phyloP scores from a whole-genome alignment of 2,113 vertebrate genomes.

The Tachuris rubrigastra region DNA sequence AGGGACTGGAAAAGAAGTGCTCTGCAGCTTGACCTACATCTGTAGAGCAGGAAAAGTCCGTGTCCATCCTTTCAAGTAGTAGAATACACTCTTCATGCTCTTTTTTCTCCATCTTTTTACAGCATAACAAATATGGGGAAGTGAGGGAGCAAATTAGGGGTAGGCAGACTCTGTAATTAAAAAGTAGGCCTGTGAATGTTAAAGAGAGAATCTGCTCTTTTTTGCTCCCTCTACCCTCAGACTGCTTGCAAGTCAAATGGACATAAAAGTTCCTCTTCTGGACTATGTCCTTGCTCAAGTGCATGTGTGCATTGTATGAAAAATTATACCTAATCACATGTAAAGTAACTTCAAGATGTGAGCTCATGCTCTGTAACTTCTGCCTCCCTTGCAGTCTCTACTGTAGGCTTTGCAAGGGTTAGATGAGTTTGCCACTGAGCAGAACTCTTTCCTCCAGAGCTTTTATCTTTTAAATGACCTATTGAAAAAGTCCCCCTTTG shows the following conservation, averaged over 20 bases:
- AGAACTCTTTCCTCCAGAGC: neutral
- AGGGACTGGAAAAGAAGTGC: neutral
- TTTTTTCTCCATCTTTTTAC: neutral
- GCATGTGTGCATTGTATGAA: neutral
- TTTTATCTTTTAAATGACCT: neutral
- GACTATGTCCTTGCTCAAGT: neutral
- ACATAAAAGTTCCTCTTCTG: neutral
- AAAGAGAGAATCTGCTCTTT: neutral
- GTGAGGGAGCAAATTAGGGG: neutral
- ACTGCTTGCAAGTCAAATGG: neutral
- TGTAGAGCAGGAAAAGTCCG: neutral
- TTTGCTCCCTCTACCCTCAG: neutral
- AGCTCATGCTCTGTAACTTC: neutral
- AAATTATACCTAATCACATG: neutral
- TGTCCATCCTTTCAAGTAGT: neutral
- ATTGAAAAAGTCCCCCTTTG: neutral
- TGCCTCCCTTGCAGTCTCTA: neutral
- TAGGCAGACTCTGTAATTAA: neutral
- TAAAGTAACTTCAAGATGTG: conserved; percentile 12
- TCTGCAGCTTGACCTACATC: neutral
- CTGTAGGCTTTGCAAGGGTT: neutral
- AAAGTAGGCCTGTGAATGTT: neutral
- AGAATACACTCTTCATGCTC: neutral
- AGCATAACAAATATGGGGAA: neutral
- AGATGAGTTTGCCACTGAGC: neutral